Evolutionary conservation across 1,140 invertebrate genomes (phyloP), one percentile per base, ranked within the genome.

Genomic region (Drosophila simulans): DNA sequence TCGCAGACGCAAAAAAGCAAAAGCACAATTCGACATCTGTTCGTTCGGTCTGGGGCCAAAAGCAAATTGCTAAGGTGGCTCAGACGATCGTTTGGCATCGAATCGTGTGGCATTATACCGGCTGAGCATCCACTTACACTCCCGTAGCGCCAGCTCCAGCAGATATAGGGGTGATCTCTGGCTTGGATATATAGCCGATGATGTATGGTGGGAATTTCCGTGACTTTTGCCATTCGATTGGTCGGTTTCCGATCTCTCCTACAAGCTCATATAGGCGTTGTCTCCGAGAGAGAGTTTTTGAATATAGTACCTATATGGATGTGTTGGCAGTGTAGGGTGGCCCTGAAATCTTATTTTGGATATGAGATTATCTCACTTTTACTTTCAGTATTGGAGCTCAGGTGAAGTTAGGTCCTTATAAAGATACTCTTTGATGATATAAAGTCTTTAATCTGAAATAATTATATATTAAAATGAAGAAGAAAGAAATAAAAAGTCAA

Each of bases 161-260:
- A 55, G n/a, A 63, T 63, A 59, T 63, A 59, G 59, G 15, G 37
- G 39, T 43, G 58, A 74, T 73, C 70, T 73, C 45, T 59, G 52
- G 52, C 45, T 56, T 27, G 45, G 52, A 25, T 83, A 83, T 84
- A 84, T 80, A 82, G 65, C 34, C 63, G 76, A 77, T 80, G 83
- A 88, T 88, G 84, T 88, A 88, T 80, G 66, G 71, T 88, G 84
- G 84, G 84, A 89, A 88, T 89, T 88, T 88, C 84, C 84, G 84
- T 77, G 77, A 83, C 15, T 52, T 69, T 76, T 57, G 55, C 56
- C 58, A 73, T 73, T 55, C 65, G 66, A 80, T 83, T 74, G 80
- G 66, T 66, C 45, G 77, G 35, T 20, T 17, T 52, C 22, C 2
- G 71, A 58, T 69, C 64, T 56, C 63, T 68, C 63, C n/a, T 20